A percentile compares a stretch with the other conserved stretches of the same genome.
These are phyloP conservation scores for Adoxophyes honmai DNA, from an alignment of 1,140 invertebrate species.

Conservation along the genomic window DNA sequence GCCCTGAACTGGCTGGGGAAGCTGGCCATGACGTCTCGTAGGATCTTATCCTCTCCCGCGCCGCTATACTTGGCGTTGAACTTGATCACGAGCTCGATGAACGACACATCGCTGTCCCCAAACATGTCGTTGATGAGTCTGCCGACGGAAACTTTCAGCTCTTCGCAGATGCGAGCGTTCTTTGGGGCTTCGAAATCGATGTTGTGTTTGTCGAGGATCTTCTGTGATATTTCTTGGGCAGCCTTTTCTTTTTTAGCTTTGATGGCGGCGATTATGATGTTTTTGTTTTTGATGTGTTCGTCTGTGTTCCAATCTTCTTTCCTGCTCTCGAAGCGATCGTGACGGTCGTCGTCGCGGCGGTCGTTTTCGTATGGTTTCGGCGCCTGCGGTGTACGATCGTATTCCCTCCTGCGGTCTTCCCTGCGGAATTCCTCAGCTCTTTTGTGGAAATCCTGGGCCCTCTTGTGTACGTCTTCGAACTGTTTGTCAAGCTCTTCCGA, in stretches of 20 bases:
- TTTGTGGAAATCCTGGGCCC: slow-evolving; percentile 49
- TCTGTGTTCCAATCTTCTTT: slow-evolving; percentile 20
- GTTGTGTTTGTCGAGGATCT: slow-evolving; percentile 32
- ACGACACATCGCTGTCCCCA: slow-evolving; percentile 46
- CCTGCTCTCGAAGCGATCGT: slow-evolving; percentile 7
- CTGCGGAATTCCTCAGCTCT: slow-evolving; percentile 48
- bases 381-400: slow-evolving; percentile 21
- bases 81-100: slow-evolving; percentile 54
- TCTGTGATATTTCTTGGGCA: slow-evolving; percentile 42
- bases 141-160: slow-evolving; percentile 34
- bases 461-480: slow-evolving; percentile 59
- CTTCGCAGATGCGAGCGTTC: slow-evolving; percentile 30
- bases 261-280: neutral
- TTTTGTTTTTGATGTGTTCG: slow-evolving; percentile 2
- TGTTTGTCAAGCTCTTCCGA: slow-evolving; percentile 47
- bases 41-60: slow-evolving; percentile 46
- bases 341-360: slow-evolving; percentile 13
- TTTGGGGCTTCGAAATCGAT: slow-evolving; percentile 23
- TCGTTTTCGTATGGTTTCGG: slow-evolving; percentile 13
- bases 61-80: slow-evolving; percentile 43
- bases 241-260: slow-evolving; percentile 51
- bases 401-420: slow-evolving; percentile 28
- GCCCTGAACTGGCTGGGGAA: slow-evolving; percentile 40
- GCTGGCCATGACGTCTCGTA: slow-evolving; percentile 41
- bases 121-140: slow-evolving; percentile 47